Conservation (phyloP, 2,888 invertebrate species). For the Dugesia japonica region DNA sequence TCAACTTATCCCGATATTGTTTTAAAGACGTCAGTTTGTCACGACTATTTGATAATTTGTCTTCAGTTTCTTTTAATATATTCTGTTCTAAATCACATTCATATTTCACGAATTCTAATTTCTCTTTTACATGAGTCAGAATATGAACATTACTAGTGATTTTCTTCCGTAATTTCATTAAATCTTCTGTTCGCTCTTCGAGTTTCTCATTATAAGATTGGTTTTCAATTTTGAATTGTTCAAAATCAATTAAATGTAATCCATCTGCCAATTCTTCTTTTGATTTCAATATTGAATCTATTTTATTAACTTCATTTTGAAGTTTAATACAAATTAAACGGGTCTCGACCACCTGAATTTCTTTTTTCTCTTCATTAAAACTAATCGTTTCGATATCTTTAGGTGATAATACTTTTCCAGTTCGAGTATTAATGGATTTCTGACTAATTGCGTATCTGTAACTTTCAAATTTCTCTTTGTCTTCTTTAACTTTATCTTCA, state of each 20-base stretch:
- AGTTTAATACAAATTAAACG: constrained; percentile 47
- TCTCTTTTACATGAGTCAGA: constrained; percentile 52
- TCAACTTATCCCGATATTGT: constrained; percentile 48
- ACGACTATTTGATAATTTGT: constrained; percentile 40
- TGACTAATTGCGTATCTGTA: constrained; percentile 44
- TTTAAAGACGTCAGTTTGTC: constrained; percentile 46
- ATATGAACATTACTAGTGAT: constrained; percentile 50
- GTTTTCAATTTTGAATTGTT: constrained; percentile 53
- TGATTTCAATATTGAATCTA: constrained; percentile 45
- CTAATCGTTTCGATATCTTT: constrained; percentile 37
- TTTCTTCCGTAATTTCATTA: constrained; percentile 49
- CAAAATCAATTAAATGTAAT: constrained; percentile 52
- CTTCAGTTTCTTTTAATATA: constrained; percentile 22
- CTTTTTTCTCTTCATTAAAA: constrained; percentile 38
- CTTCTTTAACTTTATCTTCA: constrained; percentile 42
- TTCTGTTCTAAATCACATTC: constrained; percentile 33
- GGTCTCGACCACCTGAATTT: constrained; percentile 43
- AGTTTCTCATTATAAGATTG: constrained; percentile 52
- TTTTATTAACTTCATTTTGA: constrained; percentile 46
- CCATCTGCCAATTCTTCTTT: constrained; percentile 51
- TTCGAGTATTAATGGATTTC: constrained; percentile 43
- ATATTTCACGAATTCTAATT: constrained; percentile 49
- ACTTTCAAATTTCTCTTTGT: constrained; percentile 42
- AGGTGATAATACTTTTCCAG: constrained; percentile 43
- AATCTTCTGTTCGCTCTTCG: constrained; percentile 52